Conservation (phyloP, 2,888 invertebrate species). For the Nymphalis polychloros region DNA sequence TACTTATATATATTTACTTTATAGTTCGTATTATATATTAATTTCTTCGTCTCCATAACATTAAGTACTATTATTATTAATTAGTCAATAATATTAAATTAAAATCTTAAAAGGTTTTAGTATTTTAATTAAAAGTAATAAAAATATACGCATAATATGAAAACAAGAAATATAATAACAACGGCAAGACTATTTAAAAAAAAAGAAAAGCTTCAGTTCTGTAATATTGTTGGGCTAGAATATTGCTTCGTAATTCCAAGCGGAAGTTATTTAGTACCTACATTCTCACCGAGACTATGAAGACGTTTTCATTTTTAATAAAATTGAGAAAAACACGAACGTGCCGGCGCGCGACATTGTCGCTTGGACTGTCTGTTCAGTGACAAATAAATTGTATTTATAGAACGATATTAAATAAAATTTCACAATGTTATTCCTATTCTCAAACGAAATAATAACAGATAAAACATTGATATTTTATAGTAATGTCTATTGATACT, state of each 20-base stretch:
- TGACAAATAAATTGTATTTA: background rate
- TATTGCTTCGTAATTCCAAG: background rate
- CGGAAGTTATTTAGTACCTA: background rate
- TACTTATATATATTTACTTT: too few relatives aligned
- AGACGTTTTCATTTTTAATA: constrained; percentile 4
- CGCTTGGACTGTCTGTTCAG: background rate
- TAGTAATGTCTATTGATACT: background rate
- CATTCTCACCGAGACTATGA: background rate
- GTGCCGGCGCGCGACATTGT: background rate
- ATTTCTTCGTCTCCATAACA: too few relatives aligned
- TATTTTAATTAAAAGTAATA: too few relatives aligned
- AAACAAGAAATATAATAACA: too few relatives aligned
- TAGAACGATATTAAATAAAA: background rate
- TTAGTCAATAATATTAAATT: too few relatives aligned
- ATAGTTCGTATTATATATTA: too few relatives aligned
- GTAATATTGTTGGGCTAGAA: background rate
- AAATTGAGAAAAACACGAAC: background rate
- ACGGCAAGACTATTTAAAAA: too few relatives aligned
- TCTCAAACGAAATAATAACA: background rate
- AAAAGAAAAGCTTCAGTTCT: background rate
- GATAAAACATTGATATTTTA: background rate
- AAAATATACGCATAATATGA: too few relatives aligned
- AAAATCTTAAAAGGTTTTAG: too few relatives aligned
- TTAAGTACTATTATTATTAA: too few relatives aligned
- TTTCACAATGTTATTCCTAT: background rate